Base-by-base conservation (phyloP, 37 sponge, comb jelly and placozoan species). In the Hexactinellida sp. region DNA sequence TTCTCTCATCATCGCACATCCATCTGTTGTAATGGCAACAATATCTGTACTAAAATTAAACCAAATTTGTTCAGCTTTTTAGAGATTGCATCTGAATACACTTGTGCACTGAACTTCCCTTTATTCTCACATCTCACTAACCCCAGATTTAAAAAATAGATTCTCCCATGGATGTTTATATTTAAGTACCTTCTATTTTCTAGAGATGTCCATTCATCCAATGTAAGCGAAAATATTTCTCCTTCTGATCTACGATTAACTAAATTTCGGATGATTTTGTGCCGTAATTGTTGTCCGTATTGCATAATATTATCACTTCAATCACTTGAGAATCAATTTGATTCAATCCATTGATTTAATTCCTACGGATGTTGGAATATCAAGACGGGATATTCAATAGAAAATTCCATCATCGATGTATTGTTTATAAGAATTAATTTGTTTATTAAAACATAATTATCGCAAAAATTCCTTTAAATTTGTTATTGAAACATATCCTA, bases 21-120 rank as follows among this genome's bases (percentile, higher is more conserved):
- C 76, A 63, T 63, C 76, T 63, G 76, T 63, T 63, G 76, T 63
- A 23, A 63, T 63, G 25, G 76, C 76, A 32, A 63, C 76, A 32
- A 63, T 63, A 63, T 63, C 21, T 32, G 25, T 63, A 32, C 76
- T 5, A 63, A 63, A 10, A 63, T 63, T 23, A 21, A 32, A 28
- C 76, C 76, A 63, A 63, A 63, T 63, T 63, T 7, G 13, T n/a
- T 63, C 13, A 63, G 34, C 76, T n/a, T 63, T 25, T 63, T 28
- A 63, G 76, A 63, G 25, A 63, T 63, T 63, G 34, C 76, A 63
- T 63, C 34, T 25, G 76, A 63, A 28, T n/a, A 63, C 21, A 63
- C 13, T 63, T 63, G 19, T 63, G 52, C 16, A 19, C 13, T 19
- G 34, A 63, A 63, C 21, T 7, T 25, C 76, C 76, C 30, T 28